Conservation (phyloP, 2,797 vertebrate genomes). For the Spinus pinus region DNA sequence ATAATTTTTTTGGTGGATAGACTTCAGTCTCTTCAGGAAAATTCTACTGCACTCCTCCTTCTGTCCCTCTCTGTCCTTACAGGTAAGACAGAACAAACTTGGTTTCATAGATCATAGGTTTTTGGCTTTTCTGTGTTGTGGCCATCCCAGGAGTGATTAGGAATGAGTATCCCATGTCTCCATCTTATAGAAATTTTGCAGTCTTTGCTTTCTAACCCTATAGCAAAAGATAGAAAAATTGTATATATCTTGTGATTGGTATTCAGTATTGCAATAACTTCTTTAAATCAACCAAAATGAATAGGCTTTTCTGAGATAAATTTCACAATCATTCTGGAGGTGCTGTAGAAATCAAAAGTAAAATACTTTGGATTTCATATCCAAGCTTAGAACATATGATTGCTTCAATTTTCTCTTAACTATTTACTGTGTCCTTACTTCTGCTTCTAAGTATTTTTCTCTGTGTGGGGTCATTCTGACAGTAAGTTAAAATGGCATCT, state of each 20-base stretch:
- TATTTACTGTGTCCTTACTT: background rate
- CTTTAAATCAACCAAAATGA: background rate
- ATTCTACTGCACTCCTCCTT: background rate
- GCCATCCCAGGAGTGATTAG: background rate
- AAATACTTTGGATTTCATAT: background rate
- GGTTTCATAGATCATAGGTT: background rate
- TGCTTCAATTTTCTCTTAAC: background rate
- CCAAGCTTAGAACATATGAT: background rate
- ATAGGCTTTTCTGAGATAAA: background rate
- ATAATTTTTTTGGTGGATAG: background rate
- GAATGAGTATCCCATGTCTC: background rate
- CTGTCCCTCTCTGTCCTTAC: background rate
- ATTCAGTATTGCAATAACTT: background rate
- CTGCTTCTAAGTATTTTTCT: background rate
- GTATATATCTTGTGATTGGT: background rate
- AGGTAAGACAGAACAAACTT: background rate
- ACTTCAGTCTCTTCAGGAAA: background rate
- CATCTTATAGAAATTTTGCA: background rate
- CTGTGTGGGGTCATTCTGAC: background rate
- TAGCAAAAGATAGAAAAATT: background rate
- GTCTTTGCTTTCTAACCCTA: background rate
- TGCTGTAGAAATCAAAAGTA: background rate
- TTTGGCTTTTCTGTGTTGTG: background rate
- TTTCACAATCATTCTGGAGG: background rate
- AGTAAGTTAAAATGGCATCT: background rate